Evolutionary conservation across 2,888 invertebrate species (phyloP), one percentile per base, ranked within the genome.

Genomic region (Cheilosia grossa): DNA sequence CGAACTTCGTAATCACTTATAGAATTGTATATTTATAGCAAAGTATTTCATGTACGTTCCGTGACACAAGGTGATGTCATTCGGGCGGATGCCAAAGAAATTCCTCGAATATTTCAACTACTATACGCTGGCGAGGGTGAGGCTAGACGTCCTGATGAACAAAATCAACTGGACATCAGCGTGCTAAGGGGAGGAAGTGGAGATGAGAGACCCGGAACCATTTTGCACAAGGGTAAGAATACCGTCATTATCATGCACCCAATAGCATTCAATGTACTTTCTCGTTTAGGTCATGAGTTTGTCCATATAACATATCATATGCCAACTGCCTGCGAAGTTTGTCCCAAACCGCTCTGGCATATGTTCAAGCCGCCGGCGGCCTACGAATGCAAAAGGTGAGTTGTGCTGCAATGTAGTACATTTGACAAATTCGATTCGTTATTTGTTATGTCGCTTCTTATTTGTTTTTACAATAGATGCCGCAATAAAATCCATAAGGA

Each of bases 21-120:
- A 9, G 30, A 54, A 44, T 37, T 77, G 1, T 69, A 3, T 13
- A 70, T 70, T 79, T 92, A 15, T 93, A 98, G 99, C 93, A 99
- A 99, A 94, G 96, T 99, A 91, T 99, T 98, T 94, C 99, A 99
- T 93, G 99, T 99, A 88, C 96, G 99, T 88, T 97, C 98, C 83
- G 99, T 99, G 88, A 99, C 99, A 87, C 99, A 99, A 93, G 99
- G 99, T 89, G 99, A 99, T 94, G 99, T 99, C 89, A 98, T 99
- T 92, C 96, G 99, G 91, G 99, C 98, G 73, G 98, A 99, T 94
- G 97, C 98, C 92, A 98, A 98, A 95, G 98, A 99, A 94, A 98
- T 99, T 93, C 99, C 99, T 89, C 96, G 98, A 92, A 99, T 99
- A 93, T 99, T 99, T 93, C 95, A 98, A 94, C 94, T 99, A 90